phyloP scores from a whole-genome alignment of 2,888 invertebrate genomes.

The Ferrisia virgata region DNA sequence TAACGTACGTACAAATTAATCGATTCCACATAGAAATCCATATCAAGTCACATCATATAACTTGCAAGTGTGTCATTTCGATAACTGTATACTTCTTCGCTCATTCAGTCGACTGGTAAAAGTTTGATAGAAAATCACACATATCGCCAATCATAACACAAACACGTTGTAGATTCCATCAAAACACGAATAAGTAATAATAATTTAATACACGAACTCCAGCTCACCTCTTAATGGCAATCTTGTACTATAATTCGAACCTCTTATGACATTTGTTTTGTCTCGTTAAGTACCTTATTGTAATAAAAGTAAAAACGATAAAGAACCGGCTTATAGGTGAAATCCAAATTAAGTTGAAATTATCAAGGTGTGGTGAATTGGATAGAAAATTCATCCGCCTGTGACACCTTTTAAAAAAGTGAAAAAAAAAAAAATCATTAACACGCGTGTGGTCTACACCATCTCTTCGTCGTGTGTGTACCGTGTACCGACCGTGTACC shows the following conservation, averaged over 20 bases:
- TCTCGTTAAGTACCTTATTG: background rate
- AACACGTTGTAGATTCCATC: no score
- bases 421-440: slow-evolving; percentile 7
- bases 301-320: background rate
- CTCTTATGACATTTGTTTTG: background rate
- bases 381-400: background rate
- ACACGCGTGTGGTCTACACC: background rate
- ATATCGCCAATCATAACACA: no score
- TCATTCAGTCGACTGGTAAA: no score
- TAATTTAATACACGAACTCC: no score
- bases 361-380: background rate
- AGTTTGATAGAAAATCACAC: no score
- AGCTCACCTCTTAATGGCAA: background rate
- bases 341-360: slow-evolving; percentile 8
- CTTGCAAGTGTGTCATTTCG: no score
- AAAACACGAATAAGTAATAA: no score
- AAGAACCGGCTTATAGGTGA: slow-evolving; percentile 8
- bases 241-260: background rate
- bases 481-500: background rate
- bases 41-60: no score
- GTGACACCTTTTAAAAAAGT: background rate
- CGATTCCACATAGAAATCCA: no score
- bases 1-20: no score
- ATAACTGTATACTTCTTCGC: no score
- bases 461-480: background rate